Conservation (phyloP, 1,140 invertebrate species). For the Neodiprion virginianus region DNA sequence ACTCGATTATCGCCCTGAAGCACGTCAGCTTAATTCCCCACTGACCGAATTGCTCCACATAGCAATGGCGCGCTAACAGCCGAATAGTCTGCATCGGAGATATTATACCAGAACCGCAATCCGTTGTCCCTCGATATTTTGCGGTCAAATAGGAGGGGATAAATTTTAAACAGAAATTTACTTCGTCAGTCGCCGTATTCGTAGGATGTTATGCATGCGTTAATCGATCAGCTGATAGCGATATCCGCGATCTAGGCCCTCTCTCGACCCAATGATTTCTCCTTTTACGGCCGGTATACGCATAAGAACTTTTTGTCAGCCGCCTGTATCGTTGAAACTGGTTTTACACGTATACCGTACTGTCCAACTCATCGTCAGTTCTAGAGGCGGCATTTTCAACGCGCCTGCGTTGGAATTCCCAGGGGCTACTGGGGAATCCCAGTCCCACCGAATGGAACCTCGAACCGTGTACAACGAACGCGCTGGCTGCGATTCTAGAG, state of each 20-base stretch:
- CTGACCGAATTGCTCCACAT: not conserved
- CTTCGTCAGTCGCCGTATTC: too few species aligned
- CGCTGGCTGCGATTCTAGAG: not conserved
- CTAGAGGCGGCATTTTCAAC: not conserved
- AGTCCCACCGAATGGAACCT: not conserved
- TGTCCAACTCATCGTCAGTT: not conserved
- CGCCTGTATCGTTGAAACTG: not conserved
- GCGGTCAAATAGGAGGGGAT: too few species aligned
- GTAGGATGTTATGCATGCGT: too few species aligned
- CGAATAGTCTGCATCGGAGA: too few species aligned
- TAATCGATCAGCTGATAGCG: too few species aligned
- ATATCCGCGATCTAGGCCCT: too few species aligned
- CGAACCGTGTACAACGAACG: not conserved
- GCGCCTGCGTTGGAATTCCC: conserved; percentile 1
- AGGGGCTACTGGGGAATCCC: not conserved
- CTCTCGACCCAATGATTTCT: not conserved
- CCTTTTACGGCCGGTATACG: not conserved
- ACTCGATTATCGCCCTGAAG: not conserved
- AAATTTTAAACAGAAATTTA: too few species aligned
- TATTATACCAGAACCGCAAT: too few species aligned
- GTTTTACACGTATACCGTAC: not conserved
- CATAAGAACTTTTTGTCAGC: not conserved
- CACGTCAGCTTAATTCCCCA: not conserved
- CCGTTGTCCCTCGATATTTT: too few species aligned
- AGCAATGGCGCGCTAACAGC: too few species aligned